These are phyloP conservation scores for Sesia apiformis DNA, from an alignment of 2,888 invertebrate species.

Conservation along the genomic window DNA sequence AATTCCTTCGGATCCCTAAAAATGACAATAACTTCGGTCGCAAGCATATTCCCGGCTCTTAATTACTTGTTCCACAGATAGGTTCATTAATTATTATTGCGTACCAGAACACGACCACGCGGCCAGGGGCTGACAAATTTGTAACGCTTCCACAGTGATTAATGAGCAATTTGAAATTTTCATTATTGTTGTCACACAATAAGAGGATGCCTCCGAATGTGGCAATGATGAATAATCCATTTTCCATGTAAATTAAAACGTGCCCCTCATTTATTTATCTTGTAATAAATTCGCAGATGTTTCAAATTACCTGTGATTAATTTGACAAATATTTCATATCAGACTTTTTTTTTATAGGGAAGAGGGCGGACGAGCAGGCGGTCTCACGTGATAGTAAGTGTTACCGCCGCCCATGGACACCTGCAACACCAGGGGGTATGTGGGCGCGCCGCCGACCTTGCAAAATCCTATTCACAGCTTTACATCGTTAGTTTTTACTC, in stretches of 20 bases:
- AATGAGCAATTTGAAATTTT: slow-evolving; percentile 42
- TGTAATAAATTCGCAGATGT: no score
- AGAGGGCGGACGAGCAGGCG: no score
- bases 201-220: slow-evolving; percentile 10
- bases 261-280: no score
- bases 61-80: slow-evolving; percentile 29
- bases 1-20: not conserved
- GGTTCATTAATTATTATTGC: slow-evolving; percentile 46
- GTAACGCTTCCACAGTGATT: slow-evolving; percentile 38
- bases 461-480: no score
- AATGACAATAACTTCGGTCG: slow-evolving; percentile 6
- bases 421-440: no score
- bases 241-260: not conserved
- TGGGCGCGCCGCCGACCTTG: no score
- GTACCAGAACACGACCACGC: slow-evolving; percentile 21
- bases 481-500: no score
- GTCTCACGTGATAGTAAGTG: no score
- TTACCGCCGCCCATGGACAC: no score
- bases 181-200: slow-evolving; percentile 35
- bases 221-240: slow-evolving; percentile 14
- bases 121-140: slow-evolving; percentile 42
- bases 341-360: no score
- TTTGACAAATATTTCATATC: no score
- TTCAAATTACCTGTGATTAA: no score
- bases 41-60: slow-evolving; percentile 17